These are phyloP conservation scores for Amblyteles armatorius DNA, from an alignment of 2,888 invertebrate species.

Conservation along the genomic window DNA sequence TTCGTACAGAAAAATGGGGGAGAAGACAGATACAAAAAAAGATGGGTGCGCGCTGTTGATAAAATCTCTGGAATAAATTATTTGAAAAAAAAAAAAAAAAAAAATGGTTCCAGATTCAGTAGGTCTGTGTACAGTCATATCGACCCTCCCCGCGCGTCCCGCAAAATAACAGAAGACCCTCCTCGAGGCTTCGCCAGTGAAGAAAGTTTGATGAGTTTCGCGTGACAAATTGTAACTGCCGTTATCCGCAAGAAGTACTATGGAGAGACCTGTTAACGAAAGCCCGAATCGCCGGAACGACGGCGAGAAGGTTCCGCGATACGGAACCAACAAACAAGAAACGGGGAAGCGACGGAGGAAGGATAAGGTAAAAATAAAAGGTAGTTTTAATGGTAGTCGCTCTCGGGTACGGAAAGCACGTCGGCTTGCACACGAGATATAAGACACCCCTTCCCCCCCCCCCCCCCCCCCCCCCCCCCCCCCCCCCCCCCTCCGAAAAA, in stretches of 20 bases:
- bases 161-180: no score
- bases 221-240: not conserved
- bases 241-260: not conserved
- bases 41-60: no score
- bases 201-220: not conserved
- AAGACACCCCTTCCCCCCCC: not conserved
- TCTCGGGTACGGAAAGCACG: not conserved
- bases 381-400: slow-evolving; percentile 4
- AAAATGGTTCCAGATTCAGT: no score
- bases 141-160: no score
- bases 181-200: not conserved
- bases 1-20: no score
- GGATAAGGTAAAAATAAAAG: not conserved
- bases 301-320: not conserved
- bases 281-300: not conserved
- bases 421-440: not conserved
- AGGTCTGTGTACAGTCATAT: no score
- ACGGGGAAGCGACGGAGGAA: not conserved
- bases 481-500: not conserved
- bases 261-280: not conserved
- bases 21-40: no score
- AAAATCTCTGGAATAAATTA: no score
- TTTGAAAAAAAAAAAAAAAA: no score
- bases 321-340: not conserved
- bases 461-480: no score